Base-by-base conservation (phyloP, 2,797 vertebrate species). In the Darevskia mixta region DNA sequence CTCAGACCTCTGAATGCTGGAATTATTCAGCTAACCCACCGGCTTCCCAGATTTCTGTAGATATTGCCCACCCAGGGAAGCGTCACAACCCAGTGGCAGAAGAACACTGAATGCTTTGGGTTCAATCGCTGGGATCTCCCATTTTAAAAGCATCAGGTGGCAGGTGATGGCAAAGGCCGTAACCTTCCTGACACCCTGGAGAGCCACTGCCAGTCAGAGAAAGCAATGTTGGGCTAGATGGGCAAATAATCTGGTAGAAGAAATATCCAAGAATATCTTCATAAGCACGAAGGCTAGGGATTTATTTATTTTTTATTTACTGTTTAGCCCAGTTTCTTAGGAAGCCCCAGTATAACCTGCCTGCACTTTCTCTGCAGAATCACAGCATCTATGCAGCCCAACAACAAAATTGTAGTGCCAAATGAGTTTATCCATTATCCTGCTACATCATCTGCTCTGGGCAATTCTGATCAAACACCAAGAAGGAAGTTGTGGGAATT, bases 391-490 rank as follows among this genome's bases (percentile, higher is more conserved):
- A 20, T 8, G 27, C 4, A 38, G 23, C 35, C 64, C 29, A 25
- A 17, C 5, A 25, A 75, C 5, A 32, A 17, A 64, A 64, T 20
- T 27, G 11, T 61, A 15, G 13, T 3, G 3, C 25, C 18, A 8
- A 64, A 64, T 35, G 5, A 8, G 17, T 2, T 25, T n/a, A 4
- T 23, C 41, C 27, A 7, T n/a, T 45, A 5, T 58, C 20, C 25
- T 43, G 64, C 87, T 92, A 72, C 9, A 92, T 86, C 89, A 89
- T 83, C 81, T 83, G 49, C 35, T 8, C 4, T 88, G 87, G 86
- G 41, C 82, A 94, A 83, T 78, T 87, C 90, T 87, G 90, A 89
- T 61, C 69, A 92, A 79, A 78, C 41, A 23, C 8, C 85, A 79
- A 79, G 49, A 82, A 43, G 43, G 13, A 71, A 86, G 83, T 83